Percentiles rank a stretch among this genome's conserved stretches.
These are phyloP conservation scores for Tympanoctomys barrerae DNA, from an alignment of 2,797 vertebrate genomes.

Conservation along the genomic window DNA sequence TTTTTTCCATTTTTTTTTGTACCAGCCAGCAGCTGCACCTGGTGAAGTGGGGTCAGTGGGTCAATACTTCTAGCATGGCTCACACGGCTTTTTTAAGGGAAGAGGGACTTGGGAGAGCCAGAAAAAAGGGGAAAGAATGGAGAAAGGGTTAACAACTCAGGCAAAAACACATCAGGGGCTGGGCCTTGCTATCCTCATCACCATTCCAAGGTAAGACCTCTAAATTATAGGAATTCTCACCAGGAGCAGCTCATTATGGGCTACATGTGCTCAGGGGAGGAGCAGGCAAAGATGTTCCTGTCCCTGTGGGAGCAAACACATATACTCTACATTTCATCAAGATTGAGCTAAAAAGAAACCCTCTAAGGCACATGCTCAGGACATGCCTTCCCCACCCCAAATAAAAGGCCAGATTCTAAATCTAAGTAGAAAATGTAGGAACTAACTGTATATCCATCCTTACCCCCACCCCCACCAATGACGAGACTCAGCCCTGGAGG, in stretches of 20 bases:
- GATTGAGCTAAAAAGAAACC: slow-evolving; percentile 45
- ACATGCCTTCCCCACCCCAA: neutral
- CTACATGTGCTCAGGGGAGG: neutral
- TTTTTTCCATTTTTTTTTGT: slow-evolving; percentile 20
- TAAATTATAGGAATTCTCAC: neutral
- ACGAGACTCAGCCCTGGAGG: neutral
- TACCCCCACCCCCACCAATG: neutral
- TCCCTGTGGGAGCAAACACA: neutral
- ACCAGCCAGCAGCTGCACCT: slow-evolving; percentile 72
- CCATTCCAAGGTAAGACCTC: neutral
- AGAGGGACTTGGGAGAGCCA: neutral
- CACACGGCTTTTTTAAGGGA: slow-evolving; percentile 22
- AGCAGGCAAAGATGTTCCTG: neutral
- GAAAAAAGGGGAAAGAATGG: neutral
- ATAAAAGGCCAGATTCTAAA: neutral
- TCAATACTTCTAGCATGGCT: neutral
- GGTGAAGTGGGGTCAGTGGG: slow-evolving; percentile 53
- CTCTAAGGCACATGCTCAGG: neutral
- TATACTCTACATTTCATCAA: slow-evolving; percentile 29
- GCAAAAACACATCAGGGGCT: neutral
- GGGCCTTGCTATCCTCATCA: neutral
- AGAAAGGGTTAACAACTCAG: slow-evolving; percentile 25
- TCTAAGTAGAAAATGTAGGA: slow-evolving; percentile 48
- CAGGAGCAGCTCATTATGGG: neutral
- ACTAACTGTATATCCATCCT: no score